A percentile compares a stretch with the other conserved stretches of the same genome.
Conservation (phyloP, 2,797 vertebrate species). For the Morus bassanus region DNA sequence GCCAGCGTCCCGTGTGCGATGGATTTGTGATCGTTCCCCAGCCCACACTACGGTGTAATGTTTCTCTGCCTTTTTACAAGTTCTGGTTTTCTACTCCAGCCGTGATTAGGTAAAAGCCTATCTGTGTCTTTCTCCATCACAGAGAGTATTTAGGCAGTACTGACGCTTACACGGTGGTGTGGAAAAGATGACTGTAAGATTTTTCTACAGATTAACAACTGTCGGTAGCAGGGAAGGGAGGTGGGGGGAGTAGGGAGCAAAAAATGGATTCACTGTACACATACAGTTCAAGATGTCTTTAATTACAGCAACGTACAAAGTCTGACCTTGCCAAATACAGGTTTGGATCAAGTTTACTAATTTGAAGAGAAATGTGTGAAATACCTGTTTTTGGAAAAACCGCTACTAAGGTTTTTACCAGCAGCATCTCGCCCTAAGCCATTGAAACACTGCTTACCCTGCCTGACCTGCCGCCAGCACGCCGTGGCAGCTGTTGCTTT, state of each 20-base stretch:
- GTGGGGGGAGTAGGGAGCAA: not conserved
- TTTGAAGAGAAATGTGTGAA: not conserved
- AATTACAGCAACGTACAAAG: not conserved
- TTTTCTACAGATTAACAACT: not conserved
- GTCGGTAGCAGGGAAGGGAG: not conserved
- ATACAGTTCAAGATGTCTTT: not conserved
- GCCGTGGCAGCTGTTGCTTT: not conserved
- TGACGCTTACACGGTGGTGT: accelerated
- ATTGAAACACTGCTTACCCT: not conserved
- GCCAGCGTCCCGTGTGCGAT: accelerated
- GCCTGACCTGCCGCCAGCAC: not conserved
- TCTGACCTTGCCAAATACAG: not conserved
- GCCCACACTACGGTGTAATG: accelerated
- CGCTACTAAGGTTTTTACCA: not conserved
- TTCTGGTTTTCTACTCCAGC: not conserved
- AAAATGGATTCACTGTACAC: not conserved
- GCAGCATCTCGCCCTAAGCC: not conserved
- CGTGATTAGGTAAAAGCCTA: not conserved
- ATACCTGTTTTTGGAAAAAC: not conserved
- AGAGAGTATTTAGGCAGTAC: not conserved
- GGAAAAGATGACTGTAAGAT: not conserved
- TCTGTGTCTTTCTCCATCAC: not conserved
- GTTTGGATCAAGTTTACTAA: not conserved
- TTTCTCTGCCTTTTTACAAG: not conserved
- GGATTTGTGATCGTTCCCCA: not conserved